These are phyloP conservation scores for Panzeria rudis DNA, from an alignment of 2,888 invertebrate species.

Conservation along the genomic window DNA sequence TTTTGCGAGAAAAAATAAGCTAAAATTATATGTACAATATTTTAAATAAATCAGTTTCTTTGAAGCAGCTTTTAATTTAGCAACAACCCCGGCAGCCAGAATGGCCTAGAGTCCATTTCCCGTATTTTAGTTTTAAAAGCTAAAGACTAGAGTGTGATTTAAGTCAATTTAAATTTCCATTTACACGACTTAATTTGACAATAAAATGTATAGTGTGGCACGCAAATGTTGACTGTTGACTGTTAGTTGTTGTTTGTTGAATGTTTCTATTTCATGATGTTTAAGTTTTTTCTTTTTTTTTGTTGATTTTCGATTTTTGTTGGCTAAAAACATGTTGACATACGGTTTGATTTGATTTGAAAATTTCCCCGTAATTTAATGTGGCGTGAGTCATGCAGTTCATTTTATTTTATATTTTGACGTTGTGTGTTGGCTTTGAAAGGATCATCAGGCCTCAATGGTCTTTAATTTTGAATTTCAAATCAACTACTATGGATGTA, in stretches of 20 bases:
- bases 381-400: slow-evolving; percentile 71
- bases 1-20: neutral
- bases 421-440: slow-evolving; percentile 21
- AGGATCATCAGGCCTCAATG: slow-evolving; percentile 64
- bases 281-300: neutral
- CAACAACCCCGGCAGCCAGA: neutral
- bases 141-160: slow-evolving; percentile 66
- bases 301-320: neutral
- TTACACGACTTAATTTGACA: slow-evolving; percentile 73
- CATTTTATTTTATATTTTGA: slow-evolving; percentile 18
- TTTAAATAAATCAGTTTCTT: slow-evolving; percentile 1
- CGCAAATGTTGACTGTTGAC: slow-evolving; percentile 59
- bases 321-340: slow-evolving; percentile 68
- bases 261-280: slow-evolving; percentile 38
- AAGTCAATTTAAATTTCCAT: slow-evolving; percentile 72
- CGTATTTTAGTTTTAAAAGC: slow-evolving; percentile 14
- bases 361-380: slow-evolving; percentile 51
- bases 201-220: slow-evolving; percentile 68
- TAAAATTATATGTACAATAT: neutral
- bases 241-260: slow-evolving; percentile 26
- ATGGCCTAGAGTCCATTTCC: neutral
- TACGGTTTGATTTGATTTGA: slow-evolving; percentile 60
- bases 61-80: neutral
- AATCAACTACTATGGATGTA: neutral
- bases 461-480: slow-evolving; percentile 46